Evolutionary conservation across 2,113 vertebrate species (phyloP), one percentile per base, ranked within the genome.

Genomic region (Cromileptes altivelis): DNA sequence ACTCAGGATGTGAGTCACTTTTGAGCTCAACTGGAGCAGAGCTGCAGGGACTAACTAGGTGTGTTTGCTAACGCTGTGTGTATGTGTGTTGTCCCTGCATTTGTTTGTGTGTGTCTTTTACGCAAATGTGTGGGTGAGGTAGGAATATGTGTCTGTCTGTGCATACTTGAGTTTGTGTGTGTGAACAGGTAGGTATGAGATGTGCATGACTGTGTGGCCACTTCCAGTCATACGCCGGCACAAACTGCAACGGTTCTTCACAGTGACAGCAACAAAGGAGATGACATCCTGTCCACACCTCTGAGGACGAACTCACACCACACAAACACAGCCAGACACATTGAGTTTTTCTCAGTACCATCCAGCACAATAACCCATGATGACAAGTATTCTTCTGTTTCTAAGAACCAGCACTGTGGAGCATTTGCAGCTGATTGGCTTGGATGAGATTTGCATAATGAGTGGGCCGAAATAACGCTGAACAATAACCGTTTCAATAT

Each of bases 401-500:
- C 67, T 64, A 30, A 84, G 77, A 62, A 58, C 19, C 78, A 57
- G 63, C 42, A n/a, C 75, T 55, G 70, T 25, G 78, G 58, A 86
- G 85, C 65, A 11, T 65, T 78, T 55, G 58, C 85, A 60, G 81
- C 78, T 77, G 90, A 91, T 88, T 88, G 89, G 82, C 70, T 79
- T 52, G 63, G 19, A n/a, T 5, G 25, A 40, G 65, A 89, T 91
- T 81, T 85, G 79, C 91, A 91, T 85, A 83, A 88, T 64, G 85
- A 42, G 85, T 87, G 83, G 88, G 87, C 75, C 53, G 62, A 80
- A 88, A 83, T 77, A 79, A 80, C 50, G 25, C 81, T 56, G 81
- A 90, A 92, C 84, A 89, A 89, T 82, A 83, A 86, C 84, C 40
- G 61, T 58, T 81, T 87, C 81, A 84, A 82, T 75, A 23, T 60